Evolutionary conservation across 2,797 vertebrate species (phyloP), one percentile per base, ranked within the genome.

Genomic region (Scarus forsteni): DNA sequence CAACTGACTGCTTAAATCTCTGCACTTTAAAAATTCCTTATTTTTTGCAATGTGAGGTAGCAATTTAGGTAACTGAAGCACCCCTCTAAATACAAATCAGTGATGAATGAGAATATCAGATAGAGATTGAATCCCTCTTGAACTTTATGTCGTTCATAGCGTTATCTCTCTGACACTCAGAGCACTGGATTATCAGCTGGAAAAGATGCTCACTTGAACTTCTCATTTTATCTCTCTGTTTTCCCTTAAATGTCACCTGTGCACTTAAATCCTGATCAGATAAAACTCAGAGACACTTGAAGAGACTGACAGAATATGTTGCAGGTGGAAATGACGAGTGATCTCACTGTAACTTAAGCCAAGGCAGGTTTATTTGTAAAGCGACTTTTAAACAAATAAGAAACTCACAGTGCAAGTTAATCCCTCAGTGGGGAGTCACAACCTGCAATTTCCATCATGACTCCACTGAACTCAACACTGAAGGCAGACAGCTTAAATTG

Each of bases 61-160:
- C 19, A 19, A 3, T 19, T 39, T 12, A 49, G 43, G 67, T 60
- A 56, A 52, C 39, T 44, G 16, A 6, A 55, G 34, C 36, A 46
- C 50, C 6, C 36, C 7, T 44, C 10, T 8, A n/a, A 8, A 10
- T 10, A 34, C 19, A 14, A 9, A 0, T 12, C 8, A 1, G 7
- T 38, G 12, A 55, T 9, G 19, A 15, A 44, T 56, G 46, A 43
- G 18, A 42, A 3, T 27, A 4, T 12, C 18, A 10, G 10, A 66
- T 58, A 42, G 10, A 56, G 70, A 51, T 11, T 39, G n/a, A 61
- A 61, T 61, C 45, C 57, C 36, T 19, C 60, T 62, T 62, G 60
- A 75, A 62, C 61, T 73, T 16, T 46, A 10, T 15, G 27, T 2
- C 38, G 38, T 55, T 45, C 34, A 16, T 40, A 10, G 15, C 5